These are phyloP conservation scores for Phrynocephalus forsythii DNA, from an alignment of 2,797 vertebrate species.

Conservation along the genomic window DNA sequence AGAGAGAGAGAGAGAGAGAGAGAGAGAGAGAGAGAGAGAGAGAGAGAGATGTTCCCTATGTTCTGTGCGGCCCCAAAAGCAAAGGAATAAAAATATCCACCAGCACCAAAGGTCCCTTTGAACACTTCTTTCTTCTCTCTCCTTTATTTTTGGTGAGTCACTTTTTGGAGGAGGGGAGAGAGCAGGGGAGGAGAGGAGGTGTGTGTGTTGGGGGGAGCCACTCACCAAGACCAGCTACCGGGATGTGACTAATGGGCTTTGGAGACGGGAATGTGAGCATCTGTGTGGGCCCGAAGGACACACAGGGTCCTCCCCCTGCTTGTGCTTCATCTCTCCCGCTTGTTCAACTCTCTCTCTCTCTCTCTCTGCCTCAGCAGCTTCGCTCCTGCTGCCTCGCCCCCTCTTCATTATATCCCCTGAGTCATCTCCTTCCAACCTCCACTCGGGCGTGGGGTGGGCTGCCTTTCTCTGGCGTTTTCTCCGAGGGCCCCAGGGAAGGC, in stretches of 20 bases:
- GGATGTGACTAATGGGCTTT: slow-evolving; percentile 45
- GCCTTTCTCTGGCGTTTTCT: not conserved
- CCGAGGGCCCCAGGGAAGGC: not conserved
- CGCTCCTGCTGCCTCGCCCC: not conserved
- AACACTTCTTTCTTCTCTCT: slow-evolving; percentile 1
- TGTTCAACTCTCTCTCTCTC: not conserved
- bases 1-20: too few species aligned
- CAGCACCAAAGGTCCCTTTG: slow-evolving; percentile 20
- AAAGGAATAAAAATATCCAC: slow-evolving; percentile 59
- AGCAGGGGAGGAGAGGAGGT: not conserved
- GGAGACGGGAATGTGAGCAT: not conserved
- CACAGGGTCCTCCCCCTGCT: not conserved
- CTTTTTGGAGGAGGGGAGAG: slow-evolving; percentile 7
- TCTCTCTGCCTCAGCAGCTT: not conserved
- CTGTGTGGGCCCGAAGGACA: slow-evolving; percentile 43
- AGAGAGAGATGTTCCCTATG: not conserved
- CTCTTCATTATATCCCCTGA: slow-evolving; percentile 20
- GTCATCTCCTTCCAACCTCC: slow-evolving; percentile 13
- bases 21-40: too few species aligned
- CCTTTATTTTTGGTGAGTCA: slow-evolving; percentile 65
- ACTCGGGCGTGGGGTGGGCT: rapidly evolving
- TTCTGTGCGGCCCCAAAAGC: slow-evolving; percentile 27
- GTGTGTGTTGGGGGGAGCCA: not conserved
- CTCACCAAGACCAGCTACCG: slow-evolving; percentile 45
- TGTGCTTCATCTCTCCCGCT: not conserved